A percentile compares a stretch with the other conserved stretches of the same genome.
Evolutionary conservation across 2,113 vertebrate genomes (phyloP).

Genomic region (Heterochromis multidens): DNA sequence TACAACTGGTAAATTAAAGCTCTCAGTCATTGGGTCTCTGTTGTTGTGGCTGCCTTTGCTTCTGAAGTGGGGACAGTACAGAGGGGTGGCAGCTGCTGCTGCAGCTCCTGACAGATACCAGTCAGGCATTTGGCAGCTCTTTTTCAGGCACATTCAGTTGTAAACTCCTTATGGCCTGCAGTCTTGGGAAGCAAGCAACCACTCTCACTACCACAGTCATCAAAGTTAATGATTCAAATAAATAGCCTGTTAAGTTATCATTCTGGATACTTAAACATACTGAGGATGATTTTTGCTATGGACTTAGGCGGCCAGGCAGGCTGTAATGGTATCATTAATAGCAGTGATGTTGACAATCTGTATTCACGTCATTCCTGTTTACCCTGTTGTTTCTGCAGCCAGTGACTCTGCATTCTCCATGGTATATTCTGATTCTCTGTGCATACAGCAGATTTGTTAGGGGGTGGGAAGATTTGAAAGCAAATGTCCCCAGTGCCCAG

Average conservation of each 20-base stretch:
- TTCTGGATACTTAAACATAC: background rate
- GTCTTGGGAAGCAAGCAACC: background rate
- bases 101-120: background rate
- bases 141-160: no score
- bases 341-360: background rate
- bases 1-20: background rate
- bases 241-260: background rate
- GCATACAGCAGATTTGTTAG: background rate
- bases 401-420: slow-evolving; percentile 16
- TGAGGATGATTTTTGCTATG: background rate
- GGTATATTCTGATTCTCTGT: background rate
- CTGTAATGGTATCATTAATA: background rate
- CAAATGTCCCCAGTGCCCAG: background rate
- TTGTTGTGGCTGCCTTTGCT: background rate
- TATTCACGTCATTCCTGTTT: slow-evolving; percentile 10
- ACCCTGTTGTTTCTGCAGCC: background rate
- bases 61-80: background rate
- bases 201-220: background rate
- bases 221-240: background rate
- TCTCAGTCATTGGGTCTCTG: background rate
- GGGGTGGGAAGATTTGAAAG: background rate
- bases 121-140: no score
- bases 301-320: background rate
- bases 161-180: background rate
- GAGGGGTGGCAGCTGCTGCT: background rate